phyloP scores from a whole-genome alignment of 2,797 vertebrate genomes.

The Xiphorhynchus erythropygius region DNA sequence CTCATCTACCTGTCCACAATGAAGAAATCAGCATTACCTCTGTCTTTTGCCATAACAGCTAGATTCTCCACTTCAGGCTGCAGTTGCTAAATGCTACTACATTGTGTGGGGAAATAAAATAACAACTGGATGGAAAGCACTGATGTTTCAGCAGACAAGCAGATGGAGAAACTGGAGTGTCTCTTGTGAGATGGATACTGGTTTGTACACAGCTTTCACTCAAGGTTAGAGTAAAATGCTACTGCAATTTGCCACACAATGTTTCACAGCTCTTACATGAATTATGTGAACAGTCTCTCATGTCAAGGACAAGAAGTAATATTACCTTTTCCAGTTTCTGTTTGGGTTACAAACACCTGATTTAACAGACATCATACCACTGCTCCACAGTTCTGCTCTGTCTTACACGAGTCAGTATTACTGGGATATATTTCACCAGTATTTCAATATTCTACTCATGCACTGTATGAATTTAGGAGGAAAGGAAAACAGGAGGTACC shows the following conservation, averaged over 20 bases:
- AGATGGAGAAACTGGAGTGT: fast-evolving
- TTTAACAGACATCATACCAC: background rate
- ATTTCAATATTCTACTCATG: background rate
- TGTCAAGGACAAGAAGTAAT: background rate
- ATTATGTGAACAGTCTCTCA: background rate
- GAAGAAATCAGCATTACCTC: background rate
- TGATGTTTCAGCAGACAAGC: background rate
- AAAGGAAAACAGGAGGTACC: background rate
- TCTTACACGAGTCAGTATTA: background rate
- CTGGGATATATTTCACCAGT: background rate
- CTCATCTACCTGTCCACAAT: background rate
- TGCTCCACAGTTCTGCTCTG: background rate
- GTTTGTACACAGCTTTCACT: background rate
- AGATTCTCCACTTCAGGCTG: background rate
- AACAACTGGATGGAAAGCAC: background rate
- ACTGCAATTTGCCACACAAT: background rate
- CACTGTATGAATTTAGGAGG: background rate
- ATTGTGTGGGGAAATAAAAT: background rate
- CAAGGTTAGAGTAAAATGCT: background rate
- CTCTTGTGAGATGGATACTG: background rate
- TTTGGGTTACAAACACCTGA: background rate
- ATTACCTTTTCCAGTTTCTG: background rate
- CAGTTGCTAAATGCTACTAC: background rate
- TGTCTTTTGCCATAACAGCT: background rate
- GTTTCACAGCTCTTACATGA: background rate